Evolutionary conservation across 1,140 invertebrate genomes (phyloP).

Genomic region (Mizuhopecten yessoensis): DNA sequence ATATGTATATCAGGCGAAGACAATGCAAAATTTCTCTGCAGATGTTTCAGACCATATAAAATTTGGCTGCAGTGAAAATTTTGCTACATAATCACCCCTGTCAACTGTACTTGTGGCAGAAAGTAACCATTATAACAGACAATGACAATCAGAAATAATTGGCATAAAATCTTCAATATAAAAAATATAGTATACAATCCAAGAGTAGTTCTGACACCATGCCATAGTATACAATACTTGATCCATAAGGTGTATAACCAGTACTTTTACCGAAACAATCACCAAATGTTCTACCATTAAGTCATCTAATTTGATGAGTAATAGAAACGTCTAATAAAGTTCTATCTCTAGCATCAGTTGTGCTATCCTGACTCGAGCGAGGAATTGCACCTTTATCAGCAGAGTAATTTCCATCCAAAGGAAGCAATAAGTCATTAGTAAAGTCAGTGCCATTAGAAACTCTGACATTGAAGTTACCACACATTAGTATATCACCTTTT

Average conservation of each 20-base stretch:
- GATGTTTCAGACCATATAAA: conserved; percentile 36
- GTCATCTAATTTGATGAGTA: conserved; percentile 34
- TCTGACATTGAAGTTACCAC: conserved; percentile 46
- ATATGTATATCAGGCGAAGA: neutral
- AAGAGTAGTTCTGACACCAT: neutral
- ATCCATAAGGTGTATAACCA: conserved; percentile 21
- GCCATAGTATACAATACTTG: conserved; percentile 45
- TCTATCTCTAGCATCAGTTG: conserved; percentile 14
- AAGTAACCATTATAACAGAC: conserved; percentile 43
- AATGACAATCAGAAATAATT: conserved; percentile 7
- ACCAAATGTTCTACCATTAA: conserved; percentile 49
- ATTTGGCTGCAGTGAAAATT: neutral
- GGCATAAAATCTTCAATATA: conserved; percentile 37
- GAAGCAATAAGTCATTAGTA: neutral
- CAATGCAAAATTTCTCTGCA: neutral
- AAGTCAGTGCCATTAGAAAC: neutral
- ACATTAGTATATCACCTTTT: conserved; percentile 42
- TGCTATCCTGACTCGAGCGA: conserved; percentile 6
- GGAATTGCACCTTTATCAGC: neutral
- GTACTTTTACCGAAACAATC: conserved; percentile 46
- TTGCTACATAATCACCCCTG: neutral
- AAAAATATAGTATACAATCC: conserved; percentile 48
- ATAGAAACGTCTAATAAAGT: conserved; percentile 36
- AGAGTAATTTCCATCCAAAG: conserved; percentile 31
- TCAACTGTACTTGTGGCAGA: neutral